phyloP scores from a whole-genome alignment of 1,140 invertebrate genomes.

The Gryllus bimaculatus region DNA sequence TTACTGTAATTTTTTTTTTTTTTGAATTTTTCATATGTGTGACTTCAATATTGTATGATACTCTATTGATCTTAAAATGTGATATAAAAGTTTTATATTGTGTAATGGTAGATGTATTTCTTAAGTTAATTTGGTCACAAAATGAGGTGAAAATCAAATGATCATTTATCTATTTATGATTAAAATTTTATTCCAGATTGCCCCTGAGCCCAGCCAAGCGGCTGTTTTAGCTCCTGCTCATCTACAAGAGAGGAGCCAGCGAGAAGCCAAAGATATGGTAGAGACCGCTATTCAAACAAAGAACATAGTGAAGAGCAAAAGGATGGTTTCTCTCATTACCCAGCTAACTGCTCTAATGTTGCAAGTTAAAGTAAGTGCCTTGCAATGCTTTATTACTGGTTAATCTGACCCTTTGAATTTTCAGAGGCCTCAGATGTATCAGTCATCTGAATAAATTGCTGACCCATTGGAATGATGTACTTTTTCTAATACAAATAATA shows the following conservation, averaged over 20 bases:
- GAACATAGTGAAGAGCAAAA: conserved; percentile 46
- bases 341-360: conserved; percentile 85
- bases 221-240: conserved; percentile 81
- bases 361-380: conserved; percentile 65
- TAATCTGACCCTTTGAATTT: conserved; percentile 9
- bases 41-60: no score
- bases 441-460: not conserved
- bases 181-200: conserved; percentile 42
- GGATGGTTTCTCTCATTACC: conserved; percentile 68
- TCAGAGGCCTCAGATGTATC: not conserved
- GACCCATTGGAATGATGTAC: not conserved
- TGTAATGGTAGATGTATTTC: no score
- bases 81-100: no score
- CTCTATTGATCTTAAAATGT: no score
- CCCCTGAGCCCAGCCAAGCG: conserved; percentile 75
- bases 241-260: conserved; percentile 73
- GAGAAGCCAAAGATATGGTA: conserved; percentile 75
- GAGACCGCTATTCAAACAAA: conserved; percentile 50
- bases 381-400: not conserved
- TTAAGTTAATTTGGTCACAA: no score
- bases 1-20: no score
- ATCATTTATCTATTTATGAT: not conserved
- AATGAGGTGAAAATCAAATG: no score
- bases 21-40: no score
- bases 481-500: not conserved